Evolutionary conservation across 2,888 invertebrate species (phyloP).

Genomic region (Phanerotoma sp.): DNA sequence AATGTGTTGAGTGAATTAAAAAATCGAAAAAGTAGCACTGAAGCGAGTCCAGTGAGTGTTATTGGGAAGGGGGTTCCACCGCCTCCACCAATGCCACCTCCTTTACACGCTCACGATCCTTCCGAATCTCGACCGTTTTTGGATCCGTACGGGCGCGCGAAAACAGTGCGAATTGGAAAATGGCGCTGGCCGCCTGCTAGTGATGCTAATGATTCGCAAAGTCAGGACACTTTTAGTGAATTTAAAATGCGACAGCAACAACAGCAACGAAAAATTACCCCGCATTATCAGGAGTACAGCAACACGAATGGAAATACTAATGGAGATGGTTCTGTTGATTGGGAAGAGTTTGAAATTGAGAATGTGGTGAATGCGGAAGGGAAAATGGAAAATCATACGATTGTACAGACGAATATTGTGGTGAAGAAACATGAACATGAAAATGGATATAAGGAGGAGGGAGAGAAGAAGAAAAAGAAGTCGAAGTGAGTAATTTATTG

Average conservation of each 20-base stretch:
- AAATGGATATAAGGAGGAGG: constrained; percentile 50
- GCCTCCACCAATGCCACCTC: constrained; percentile 89
- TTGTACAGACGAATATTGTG: constrained; percentile 25
- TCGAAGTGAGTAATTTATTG: constrained; percentile 44
- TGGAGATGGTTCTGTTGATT: constrained; percentile 66
- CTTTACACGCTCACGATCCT: constrained; percentile 76
- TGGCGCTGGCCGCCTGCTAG: constrained; percentile 94
- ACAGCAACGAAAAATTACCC: constrained; percentile 70
- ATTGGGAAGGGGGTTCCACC: constrained; percentile 63
- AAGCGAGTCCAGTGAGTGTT: constrained; percentile 44
- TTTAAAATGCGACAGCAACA: constrained; percentile 82
- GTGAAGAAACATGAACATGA: constrained; percentile 40
- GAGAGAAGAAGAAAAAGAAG: constrained; percentile 54
- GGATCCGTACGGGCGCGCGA: constrained; percentile 89
- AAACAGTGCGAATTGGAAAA: constrained; percentile 92
- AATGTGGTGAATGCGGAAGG: constrained; percentile 52
- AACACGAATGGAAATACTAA: constrained; percentile 49
- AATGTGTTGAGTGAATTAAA: constrained; percentile 60
- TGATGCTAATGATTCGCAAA: constrained; percentile 66
- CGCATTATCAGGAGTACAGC: constrained; percentile 63
- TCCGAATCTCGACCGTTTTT: constrained; percentile 81
- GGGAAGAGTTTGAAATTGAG: constrained; percentile 85
- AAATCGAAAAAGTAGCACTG: constrained; percentile 58
- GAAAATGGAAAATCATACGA: constrained; percentile 38
- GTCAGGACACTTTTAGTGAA: constrained; percentile 79